A percentile compares a stretch with the other conserved stretches of the same genome.
Conservation (phyloP, 2,113 vertebrate species). For the Heliornis fulica region DNA sequence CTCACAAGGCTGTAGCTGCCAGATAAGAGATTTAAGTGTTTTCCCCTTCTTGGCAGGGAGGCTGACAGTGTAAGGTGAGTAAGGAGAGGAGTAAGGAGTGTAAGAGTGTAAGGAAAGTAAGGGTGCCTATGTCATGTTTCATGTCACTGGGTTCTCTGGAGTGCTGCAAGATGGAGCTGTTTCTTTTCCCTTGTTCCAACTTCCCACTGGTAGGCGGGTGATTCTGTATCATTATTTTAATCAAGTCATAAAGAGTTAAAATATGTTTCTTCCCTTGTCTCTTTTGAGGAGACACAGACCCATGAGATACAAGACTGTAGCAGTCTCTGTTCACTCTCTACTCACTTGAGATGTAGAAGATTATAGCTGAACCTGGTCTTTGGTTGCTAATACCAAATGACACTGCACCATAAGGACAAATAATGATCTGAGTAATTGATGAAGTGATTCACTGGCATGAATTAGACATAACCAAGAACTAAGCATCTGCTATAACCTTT, state of each 20-base stretch:
- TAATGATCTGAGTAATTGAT: background rate
- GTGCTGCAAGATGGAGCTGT: background rate
- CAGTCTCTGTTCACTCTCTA: background rate
- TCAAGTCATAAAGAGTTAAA: background rate
- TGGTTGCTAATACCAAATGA: background rate
- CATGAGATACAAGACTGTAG: background rate
- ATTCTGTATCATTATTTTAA: background rate
- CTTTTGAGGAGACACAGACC: background rate
- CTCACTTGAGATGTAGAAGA: background rate
- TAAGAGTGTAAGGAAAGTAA: too few species aligned
- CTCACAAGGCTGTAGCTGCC: background rate
- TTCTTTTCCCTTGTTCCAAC: background rate
- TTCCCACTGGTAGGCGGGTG: background rate
- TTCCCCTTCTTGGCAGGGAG: background rate
- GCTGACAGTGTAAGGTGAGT: too few species aligned
- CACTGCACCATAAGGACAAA: background rate
- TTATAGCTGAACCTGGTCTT: background rate
- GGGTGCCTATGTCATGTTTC: background rate
- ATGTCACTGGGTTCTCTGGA: background rate
- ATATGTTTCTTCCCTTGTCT: background rate
- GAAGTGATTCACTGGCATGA: background rate
- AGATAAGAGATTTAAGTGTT: background rate
- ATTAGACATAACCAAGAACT: background rate
- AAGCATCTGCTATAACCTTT: slow-evolving; percentile 23
- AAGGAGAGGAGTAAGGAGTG: too few species aligned